Evolutionary conservation across 2,797 vertebrate species (phyloP), one percentile per base, ranked within the genome.

Genomic region (Myripristis murdjan): DNA sequence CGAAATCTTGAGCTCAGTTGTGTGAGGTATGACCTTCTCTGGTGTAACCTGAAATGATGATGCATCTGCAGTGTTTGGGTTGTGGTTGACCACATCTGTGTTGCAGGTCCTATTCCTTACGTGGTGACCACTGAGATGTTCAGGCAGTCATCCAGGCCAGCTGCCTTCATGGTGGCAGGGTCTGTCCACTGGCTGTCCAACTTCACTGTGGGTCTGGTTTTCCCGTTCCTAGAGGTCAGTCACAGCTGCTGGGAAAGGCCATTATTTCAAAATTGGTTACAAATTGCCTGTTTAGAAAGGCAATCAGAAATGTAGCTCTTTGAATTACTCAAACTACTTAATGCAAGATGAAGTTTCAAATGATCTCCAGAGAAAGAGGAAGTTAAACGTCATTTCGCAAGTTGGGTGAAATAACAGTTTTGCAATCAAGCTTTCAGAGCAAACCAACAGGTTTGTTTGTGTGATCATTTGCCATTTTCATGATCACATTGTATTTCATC

Each of bases 61-160:
- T 67, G 51, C 33, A 73, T 81, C 70, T 78, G n/a, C 0, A 1
- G 53, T 77, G 80, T 83, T 78, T 74, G 37, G 58, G 33, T 72
- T 63, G 64, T 48, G 53, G 67, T 51, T 81, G 53, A 89, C 64
- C 41, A 18, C 77, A 23, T 82, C n/a, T 56, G 70, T 59, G 72
- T 52, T 56, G 20, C 86, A 98, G 98, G 98, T 83, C 94, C 98
- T 0, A 96, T 99, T 75, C 97, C 97, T 0, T 91, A 89, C 0
- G 95, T 99, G 88, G 83, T 97, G 70, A 96, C 97, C 84, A 97
- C 95, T 0, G 97, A 99, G 93, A 96, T 98, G 94, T 99, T 99
- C 93, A 93, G 97, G 68, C 97, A 99, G 90, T 95, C 97, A 0
- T 97, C 97, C 24, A 93, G 97, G 9, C 94, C 97, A 0, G 91